Conservation (phyloP, 2,113 vertebrate genomes). For the Callospermophilus lateralis region DNA sequence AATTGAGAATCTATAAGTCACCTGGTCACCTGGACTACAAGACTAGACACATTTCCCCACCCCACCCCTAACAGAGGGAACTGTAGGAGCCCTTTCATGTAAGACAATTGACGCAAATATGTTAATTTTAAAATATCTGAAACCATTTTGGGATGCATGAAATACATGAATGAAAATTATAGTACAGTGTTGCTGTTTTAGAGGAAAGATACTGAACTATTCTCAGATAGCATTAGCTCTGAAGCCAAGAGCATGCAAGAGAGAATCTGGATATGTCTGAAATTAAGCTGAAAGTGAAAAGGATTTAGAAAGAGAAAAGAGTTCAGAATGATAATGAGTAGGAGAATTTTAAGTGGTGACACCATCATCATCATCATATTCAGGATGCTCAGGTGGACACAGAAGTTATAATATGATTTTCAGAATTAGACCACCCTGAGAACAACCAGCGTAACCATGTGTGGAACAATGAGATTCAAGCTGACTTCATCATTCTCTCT, state of each 20-base stretch:
- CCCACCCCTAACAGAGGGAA: background rate
- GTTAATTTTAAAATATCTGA: slow-evolving; percentile 22
- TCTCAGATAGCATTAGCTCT: background rate
- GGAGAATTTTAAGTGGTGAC: background rate
- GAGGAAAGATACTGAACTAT: background rate
- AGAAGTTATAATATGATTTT: background rate
- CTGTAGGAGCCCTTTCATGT: background rate
- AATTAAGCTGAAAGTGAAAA: background rate
- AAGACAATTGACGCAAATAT: background rate
- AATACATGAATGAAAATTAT: slow-evolving; percentile 42
- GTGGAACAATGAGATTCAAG: background rate
- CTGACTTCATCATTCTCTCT: background rate
- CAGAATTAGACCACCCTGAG: background rate
- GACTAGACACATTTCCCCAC: background rate
- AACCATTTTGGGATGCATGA: slow-evolving; percentile 43
- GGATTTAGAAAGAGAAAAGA: slow-evolving; percentile 14
- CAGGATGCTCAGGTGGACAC: background rate
- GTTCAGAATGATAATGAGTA: background rate
- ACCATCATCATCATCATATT: background rate
- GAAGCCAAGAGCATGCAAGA: slow-evolving; percentile 15
- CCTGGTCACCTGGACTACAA: background rate
- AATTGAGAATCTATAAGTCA: background rate
- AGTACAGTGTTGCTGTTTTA: background rate
- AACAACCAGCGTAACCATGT: background rate
- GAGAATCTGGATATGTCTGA: background rate